Evolutionary conservation across 1,140 invertebrate species (phyloP).

Genomic region (Drosophila albomicans): DNA sequence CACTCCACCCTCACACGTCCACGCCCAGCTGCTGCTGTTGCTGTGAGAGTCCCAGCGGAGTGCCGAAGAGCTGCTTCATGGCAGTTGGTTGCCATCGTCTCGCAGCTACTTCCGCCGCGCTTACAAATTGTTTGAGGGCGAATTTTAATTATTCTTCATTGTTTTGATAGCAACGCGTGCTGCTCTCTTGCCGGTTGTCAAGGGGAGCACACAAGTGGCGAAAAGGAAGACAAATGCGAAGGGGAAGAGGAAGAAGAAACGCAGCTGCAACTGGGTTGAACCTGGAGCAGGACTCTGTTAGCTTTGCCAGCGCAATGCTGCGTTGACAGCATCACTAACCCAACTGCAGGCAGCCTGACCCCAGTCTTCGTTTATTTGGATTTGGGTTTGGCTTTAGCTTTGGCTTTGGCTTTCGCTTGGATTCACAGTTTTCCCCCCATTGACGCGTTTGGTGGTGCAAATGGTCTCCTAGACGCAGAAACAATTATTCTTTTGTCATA

Average conservation of each 20-base stretch:
- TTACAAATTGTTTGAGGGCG: constrained; percentile 79
- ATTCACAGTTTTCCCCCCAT: neutral
- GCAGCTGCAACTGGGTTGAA: constrained; percentile 24
- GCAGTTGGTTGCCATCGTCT: constrained; percentile 33
- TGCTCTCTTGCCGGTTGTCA: constrained; percentile 13
- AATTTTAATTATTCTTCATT: constrained; percentile 84
- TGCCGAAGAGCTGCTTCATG: neutral
- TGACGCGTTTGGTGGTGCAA: constrained; percentile 26
- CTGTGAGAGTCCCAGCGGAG: neutral
- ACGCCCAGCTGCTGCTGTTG: too few relatives aligned
- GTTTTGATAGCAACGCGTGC: constrained; percentile 74
- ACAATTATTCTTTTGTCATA: constrained; percentile 38
- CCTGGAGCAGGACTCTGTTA: constrained; percentile 2
- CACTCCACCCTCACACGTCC: constrained; percentile 1
- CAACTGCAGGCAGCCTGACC: constrained; percentile 14
- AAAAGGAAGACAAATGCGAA: too few relatives aligned
- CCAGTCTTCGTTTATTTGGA: constrained; percentile 36
- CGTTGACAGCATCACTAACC: constrained; percentile 8
- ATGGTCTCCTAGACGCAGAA: constrained; percentile 21
- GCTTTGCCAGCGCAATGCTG: constrained; percentile 7
- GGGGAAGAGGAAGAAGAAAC: neutral
- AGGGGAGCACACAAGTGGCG: too few relatives aligned
- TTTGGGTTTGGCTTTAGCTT: neutral
- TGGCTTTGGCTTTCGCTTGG: neutral
- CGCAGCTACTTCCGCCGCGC: constrained; percentile 61